Conservation (phyloP, 2,113 vertebrate species). For the Otolemur garnettii region DNA sequence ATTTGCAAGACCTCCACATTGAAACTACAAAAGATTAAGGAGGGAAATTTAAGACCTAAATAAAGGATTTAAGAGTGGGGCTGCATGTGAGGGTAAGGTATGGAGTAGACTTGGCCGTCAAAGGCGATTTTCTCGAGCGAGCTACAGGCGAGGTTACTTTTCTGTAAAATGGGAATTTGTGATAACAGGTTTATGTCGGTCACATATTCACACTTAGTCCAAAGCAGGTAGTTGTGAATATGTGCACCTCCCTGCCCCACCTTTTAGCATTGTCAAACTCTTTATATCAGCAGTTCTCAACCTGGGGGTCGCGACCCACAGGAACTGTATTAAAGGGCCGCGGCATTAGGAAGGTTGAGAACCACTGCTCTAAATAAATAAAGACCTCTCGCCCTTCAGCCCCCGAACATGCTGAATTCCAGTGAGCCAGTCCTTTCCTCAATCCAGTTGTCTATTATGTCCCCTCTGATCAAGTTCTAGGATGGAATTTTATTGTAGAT, state of each 20-base stretch:
- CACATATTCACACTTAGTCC: background rate
- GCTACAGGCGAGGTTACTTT: background rate
- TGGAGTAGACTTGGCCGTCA: background rate
- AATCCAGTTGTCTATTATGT: fast-evolving
- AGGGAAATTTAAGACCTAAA: background rate
- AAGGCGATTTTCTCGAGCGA: background rate
- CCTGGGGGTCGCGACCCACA: no score
- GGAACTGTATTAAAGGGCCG: no score
- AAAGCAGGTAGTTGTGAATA: background rate
- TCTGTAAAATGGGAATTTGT: background rate
- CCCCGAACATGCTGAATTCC: background rate
- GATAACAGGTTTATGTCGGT: background rate
- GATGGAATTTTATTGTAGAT: background rate
- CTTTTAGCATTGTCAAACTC: background rate
- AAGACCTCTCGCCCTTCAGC: background rate
- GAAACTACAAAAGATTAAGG: background rate
- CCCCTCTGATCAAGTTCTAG: background rate
- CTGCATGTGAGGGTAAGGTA: background rate
- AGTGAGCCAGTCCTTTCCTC: background rate
- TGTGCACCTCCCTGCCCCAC: background rate
- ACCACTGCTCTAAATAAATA: background rate
- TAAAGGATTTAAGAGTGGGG: background rate
- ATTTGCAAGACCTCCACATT: background rate
- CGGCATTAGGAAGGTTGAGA: no score
- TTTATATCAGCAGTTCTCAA: background rate